Evolutionary conservation across 2,113 vertebrate genomes (phyloP), one percentile per base, ranked within the genome.

Genomic region (Anoplopoma fimbria): DNA sequence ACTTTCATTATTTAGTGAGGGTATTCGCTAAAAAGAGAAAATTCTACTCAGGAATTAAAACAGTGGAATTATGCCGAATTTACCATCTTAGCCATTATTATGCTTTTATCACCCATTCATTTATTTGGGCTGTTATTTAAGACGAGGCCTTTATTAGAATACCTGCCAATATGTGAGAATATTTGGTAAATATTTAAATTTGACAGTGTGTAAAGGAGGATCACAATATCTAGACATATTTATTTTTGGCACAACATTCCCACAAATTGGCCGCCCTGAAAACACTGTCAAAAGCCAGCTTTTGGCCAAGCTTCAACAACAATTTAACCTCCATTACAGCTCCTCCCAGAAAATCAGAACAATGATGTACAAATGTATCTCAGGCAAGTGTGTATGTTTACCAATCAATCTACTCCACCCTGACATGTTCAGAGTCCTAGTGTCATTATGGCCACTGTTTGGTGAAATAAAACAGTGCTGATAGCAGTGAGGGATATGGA

Each of bases 401-500:
- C 87, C 83, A 71, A 92, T 88, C 49, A 49, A 90, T 92, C 83
- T 87, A 36, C 69, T 80, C 73, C 72, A 81, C 33, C 33, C 78
- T 81, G 89, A 78, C 90, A 75, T 38, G 69, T 69, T 87, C 77
- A 67, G 71, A 81, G 81, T 81, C 75, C 77, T 64, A 10, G 72
- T 83, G 89, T 86, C 86, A 87, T 90, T 77, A 84, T 84, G 85
- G 81, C 63, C 75, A 62, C 82, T 89, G 88, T 88, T 89, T 86
- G 86, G 76, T 73, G 82, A 84, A 60, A 90, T 92, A 88, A 89
- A 92, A 77, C 89, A 63, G 69, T 57, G 82, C 69, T 91, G 93
- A 92, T 91, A 93, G 85, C 83, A 67, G 62, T 85, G 91, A 93
- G 81, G 81, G 81, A 87, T 93, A 91, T 87, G 68, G 78, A 93